Conservation (phyloP, 2,113 vertebrate genomes). For the Bagarius yarrelli region DNA sequence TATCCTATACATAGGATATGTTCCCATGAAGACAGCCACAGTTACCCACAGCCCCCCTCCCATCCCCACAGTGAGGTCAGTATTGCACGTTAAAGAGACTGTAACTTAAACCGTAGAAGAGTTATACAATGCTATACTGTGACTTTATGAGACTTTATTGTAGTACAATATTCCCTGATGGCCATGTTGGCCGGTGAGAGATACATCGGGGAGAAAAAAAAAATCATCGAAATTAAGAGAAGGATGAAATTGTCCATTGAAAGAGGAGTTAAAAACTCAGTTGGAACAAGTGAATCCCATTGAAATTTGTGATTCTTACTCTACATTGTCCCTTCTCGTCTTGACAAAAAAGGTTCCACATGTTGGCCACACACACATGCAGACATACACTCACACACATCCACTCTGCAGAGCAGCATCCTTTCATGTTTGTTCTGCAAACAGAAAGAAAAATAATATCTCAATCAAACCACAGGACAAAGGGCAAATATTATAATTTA, state of each 20-base stretch:
- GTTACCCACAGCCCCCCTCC: slow-evolving; percentile 46
- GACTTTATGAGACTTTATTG: slow-evolving; percentile 71
- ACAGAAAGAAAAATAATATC: slow-evolving; percentile 31
- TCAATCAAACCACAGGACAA: neutral
- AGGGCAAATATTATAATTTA: neutral
- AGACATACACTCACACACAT: slow-evolving; percentile 79
- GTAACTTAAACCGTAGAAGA: slow-evolving; percentile 77
- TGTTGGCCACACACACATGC: slow-evolving; percentile 83
- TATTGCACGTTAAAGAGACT: slow-evolving; percentile 64
- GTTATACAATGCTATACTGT: slow-evolving; percentile 72
- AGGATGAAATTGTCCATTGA: slow-evolving; percentile 80
- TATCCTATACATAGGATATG: slow-evolving; percentile 27
- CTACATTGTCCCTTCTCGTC: slow-evolving; percentile 65
- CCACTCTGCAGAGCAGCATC: slow-evolving; percentile 81
- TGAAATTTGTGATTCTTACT: slow-evolving; percentile 75
- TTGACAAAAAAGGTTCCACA: slow-evolving; percentile 84
- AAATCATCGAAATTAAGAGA: slow-evolving; percentile 54
- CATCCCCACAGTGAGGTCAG: slow-evolving; percentile 56
- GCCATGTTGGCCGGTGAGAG: slow-evolving; percentile 86
- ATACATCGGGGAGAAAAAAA: slow-evolving; percentile 76
- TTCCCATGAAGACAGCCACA: slow-evolving; percentile 44
- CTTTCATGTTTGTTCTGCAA: slow-evolving; percentile 77
- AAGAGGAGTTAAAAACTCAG: slow-evolving; percentile 82
- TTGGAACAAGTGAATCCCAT: slow-evolving; percentile 78
- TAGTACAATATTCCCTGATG: slow-evolving; percentile 91